Conservation (phyloP, 2,113 vertebrate species). For the Smithornis capensis region DNA sequence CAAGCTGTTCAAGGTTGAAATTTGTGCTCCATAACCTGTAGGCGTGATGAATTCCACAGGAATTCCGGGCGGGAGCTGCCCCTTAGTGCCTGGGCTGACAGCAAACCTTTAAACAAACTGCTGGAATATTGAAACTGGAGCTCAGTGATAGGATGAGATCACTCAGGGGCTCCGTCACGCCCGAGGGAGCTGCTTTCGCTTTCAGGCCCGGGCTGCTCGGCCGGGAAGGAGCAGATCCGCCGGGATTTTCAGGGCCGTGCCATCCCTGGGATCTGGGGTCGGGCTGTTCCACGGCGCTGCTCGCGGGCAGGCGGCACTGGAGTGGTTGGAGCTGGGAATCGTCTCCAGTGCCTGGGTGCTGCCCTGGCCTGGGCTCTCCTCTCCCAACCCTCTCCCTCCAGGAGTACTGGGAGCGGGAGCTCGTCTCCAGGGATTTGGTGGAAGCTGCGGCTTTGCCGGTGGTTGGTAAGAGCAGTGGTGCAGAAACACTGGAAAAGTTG, state of each 20-base stretch:
- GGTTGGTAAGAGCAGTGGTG: background rate
- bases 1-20: background rate
- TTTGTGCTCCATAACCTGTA: background rate
- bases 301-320: background rate
- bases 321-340: background rate
- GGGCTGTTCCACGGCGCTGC: accelerated
- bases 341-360: background rate
- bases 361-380: background rate
- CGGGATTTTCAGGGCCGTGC: background rate
- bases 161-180: background rate
- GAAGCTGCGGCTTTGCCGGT: background rate
- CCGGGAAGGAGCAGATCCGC: accelerated
- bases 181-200: background rate
- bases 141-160: background rate
- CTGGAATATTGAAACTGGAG: background rate
- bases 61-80: background rate
- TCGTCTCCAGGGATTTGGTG: background rate
- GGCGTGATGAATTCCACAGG: background rate
- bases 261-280: accelerated
- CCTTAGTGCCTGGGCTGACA: background rate
- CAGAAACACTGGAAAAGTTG: background rate
- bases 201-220: background rate
- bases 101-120: background rate
- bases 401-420: background rate
- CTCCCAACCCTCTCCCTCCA: background rate